These are phyloP conservation scores for Sebastes aleutianus DNA, from an alignment of 2,797 vertebrate genomes.

Conservation along the genomic window DNA sequence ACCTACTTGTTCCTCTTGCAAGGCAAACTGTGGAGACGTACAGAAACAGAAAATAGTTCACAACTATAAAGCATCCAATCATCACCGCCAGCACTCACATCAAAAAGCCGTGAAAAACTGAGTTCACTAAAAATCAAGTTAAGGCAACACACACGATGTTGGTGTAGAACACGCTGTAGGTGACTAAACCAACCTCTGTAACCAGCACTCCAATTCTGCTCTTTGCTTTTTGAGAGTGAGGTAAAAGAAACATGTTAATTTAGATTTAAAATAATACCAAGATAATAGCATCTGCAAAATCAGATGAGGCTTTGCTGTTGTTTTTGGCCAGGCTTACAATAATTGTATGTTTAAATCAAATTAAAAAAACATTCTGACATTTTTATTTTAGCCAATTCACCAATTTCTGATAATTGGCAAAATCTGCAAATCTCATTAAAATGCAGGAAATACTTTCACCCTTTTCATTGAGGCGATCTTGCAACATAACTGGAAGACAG, in stretches of 20 bases:
- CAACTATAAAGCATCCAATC: conserved; percentile 5
- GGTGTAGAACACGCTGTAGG: not conserved
- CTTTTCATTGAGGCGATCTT: too few species aligned
- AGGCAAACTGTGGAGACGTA: conserved; percentile 30
- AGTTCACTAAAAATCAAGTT: not conserved
- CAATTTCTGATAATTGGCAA: not conserved
- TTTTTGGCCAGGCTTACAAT: not conserved
- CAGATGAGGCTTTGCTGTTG: not conserved
- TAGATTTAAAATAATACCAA: not conserved
- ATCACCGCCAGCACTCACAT: not conserved
- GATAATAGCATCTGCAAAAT: not conserved
- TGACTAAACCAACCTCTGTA: not conserved
- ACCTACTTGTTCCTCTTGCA: conserved; percentile 67
- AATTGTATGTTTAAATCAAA: not conserved
- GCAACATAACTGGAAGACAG: too few species aligned
- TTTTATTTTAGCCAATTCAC: not conserved
- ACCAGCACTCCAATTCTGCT: not conserved
- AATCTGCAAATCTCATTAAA: not conserved
- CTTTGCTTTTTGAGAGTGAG: not conserved
- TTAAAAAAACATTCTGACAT: not conserved
- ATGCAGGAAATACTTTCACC: not conserved
- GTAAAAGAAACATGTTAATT: not conserved
- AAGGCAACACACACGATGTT: not conserved
- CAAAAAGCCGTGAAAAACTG: not conserved
- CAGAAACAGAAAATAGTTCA: conserved; percentile 30